A percentile compares a stretch with the other conserved stretches of the same genome.
phyloP scores from a whole-genome alignment of 2,888 invertebrate species.

The Lasius platythorax region DNA sequence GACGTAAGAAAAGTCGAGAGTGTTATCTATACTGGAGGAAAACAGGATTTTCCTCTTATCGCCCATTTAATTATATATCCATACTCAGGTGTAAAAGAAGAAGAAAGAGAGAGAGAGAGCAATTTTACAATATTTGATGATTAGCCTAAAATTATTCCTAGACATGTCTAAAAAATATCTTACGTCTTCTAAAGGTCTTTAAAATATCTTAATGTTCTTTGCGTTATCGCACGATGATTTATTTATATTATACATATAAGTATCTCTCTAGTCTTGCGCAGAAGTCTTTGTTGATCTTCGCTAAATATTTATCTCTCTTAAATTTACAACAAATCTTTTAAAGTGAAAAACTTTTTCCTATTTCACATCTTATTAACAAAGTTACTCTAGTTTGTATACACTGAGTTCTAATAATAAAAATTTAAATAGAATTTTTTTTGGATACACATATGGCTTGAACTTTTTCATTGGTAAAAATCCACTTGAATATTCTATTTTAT shows the following conservation, averaged over 20 bases:
- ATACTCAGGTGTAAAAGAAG: not conserved
- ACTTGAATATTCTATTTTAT: not conserved
- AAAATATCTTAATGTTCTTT: not conserved
- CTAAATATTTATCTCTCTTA: not conserved
- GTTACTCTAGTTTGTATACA: not conserved
- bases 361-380: not conserved
- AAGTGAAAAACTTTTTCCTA: not conserved
- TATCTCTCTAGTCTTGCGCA: not conserved
- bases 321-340: not conserved
- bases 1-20: conserved; percentile 42
- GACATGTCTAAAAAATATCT: not conserved
- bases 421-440: not conserved
- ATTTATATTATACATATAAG: not conserved
- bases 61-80: not conserved
- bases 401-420: not conserved
- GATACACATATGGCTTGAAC: not conserved
- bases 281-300: not conserved
- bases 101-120: not conserved
- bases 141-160: not conserved
- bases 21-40: not conserved
- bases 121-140: not conserved
- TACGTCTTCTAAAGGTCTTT: not conserved
- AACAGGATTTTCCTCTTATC: conserved; percentile 3
- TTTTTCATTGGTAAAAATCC: not conserved
- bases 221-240: not conserved